phyloP scores from a whole-genome alignment of 2,888 invertebrate genomes.

The Alloscopus bannaensis region DNA sequence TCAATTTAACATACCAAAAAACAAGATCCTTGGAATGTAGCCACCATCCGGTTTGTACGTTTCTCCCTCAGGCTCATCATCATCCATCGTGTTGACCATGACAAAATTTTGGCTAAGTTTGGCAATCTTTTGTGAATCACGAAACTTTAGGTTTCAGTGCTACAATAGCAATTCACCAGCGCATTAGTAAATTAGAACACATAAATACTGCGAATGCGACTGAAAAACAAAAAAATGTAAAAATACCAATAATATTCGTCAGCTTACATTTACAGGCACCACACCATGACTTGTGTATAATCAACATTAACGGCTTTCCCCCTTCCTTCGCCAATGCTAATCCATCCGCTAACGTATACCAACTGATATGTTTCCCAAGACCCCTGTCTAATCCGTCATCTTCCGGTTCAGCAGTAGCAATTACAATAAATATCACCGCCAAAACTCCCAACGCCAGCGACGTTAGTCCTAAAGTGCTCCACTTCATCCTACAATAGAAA shows the following conservation, averaged over 20 bases:
- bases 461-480: no score
- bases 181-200: background rate
- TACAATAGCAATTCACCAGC: slow-evolving; percentile 70
- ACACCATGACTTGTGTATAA: slow-evolving; percentile 83
- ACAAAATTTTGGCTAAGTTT: slow-evolving; percentile 80
- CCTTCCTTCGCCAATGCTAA: slow-evolving; percentile 62
- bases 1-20: slow-evolving; percentile 78
- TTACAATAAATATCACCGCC: background rate
- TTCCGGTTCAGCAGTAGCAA: background rate
- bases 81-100: slow-evolving; percentile 82
- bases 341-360: slow-evolving; percentile 72
- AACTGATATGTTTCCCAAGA: slow-evolving; percentile 72
- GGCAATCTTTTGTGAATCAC: slow-evolving; percentile 79
- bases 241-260: slow-evolving; percentile 9
- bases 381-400: slow-evolving; percentile 62
- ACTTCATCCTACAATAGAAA: no score
- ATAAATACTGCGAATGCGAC: no score
- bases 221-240: no score
- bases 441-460: slow-evolving; percentile 7
- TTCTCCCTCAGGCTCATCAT: slow-evolving; percentile 78
- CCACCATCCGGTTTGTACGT: slow-evolving; percentile 81
- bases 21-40: slow-evolving; percentile 83
- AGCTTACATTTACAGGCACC: slow-evolving; percentile 79
- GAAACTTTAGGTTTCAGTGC: slow-evolving; percentile 81
- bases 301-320: slow-evolving; percentile 80